Percentiles rank a stretch among this genome's conserved stretches.
Conservation (phyloP, 2,888 invertebrate genomes). For the Tenthredo mesomela region DNA sequence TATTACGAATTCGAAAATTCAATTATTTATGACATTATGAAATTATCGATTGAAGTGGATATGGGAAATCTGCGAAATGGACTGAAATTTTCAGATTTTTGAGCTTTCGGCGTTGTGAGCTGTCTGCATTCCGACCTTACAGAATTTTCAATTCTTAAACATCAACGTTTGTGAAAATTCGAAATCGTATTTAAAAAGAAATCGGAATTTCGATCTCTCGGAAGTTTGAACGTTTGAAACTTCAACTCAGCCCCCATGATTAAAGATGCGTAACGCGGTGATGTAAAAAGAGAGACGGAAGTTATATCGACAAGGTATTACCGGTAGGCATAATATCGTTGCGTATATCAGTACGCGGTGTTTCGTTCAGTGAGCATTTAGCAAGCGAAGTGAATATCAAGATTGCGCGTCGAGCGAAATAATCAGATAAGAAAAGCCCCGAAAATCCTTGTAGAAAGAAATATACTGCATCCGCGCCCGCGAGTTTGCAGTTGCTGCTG, state of each 20-base stretch:
- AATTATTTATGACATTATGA: too few relatives aligned
- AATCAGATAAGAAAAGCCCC: slow-evolving; percentile 63
- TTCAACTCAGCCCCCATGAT: background rate
- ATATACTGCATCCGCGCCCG: background rate
- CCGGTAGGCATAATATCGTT: slow-evolving; percentile 57
- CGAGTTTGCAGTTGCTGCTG: background rate
- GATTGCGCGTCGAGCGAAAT: slow-evolving; percentile 66
- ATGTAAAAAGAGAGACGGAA: background rate
- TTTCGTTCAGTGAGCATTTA: slow-evolving; percentile 66
- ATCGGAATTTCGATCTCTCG: too few relatives aligned
- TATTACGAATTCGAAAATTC: too few relatives aligned
- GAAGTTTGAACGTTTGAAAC: too few relatives aligned
- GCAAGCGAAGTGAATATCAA: slow-evolving; percentile 64
- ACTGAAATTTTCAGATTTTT: too few relatives aligned
- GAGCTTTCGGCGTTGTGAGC: too few relatives aligned
- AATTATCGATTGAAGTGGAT: too few relatives aligned
- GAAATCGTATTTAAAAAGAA: too few relatives aligned
- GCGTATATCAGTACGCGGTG: slow-evolving; percentile 60
- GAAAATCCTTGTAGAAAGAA: slow-evolving; percentile 60
- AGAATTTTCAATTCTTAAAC: too few relatives aligned
- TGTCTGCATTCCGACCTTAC: too few relatives aligned
- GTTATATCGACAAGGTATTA: slow-evolving; percentile 24
- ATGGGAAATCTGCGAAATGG: too few relatives aligned
- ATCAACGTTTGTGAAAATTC: too few relatives aligned
- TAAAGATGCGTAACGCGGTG: slow-evolving; percentile 47